Percentiles rank a stretch among this genome's conserved stretches.
These are phyloP conservation scores for Sceloporus undulatus DNA, from an alignment of 2,113 vertebrate genomes.

Conservation along the genomic window DNA sequence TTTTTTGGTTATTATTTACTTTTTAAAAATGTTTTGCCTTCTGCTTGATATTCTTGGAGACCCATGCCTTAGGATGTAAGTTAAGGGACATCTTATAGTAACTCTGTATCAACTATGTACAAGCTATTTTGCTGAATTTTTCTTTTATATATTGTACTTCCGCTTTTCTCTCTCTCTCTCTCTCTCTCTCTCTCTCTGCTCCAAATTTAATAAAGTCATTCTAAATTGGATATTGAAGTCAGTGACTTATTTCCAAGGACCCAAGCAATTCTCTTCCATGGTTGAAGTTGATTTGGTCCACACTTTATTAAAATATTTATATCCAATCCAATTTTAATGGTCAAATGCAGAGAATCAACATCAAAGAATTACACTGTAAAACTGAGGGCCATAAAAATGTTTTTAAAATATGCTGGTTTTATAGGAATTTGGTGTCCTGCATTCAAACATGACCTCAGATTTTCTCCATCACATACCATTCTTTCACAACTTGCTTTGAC, in stretches of 20 bases:
- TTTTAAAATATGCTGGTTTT: no score
- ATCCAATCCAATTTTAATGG: no score
- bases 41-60: neutral
- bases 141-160: neutral
- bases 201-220: conserved; percentile 28
- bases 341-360: no score
- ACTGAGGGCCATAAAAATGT: no score
- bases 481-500: no score
- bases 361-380: no score
- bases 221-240: conserved; percentile 4
- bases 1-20: no score
- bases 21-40: neutral
- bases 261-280: neutral
- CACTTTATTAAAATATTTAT: no score
- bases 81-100: conserved; percentile 19
- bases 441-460: no score
- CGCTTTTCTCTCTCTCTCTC: conserved; percentile 5
- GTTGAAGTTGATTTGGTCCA: no score
- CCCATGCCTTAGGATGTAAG: conserved; percentile 1
- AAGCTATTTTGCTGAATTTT: neutral
- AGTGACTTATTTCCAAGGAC: neutral
- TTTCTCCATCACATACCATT: no score
- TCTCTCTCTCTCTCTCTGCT: conserved; percentile 9
- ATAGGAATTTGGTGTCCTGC: no score
- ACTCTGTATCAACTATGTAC: conserved; percentile 1